Evolutionary conservation across 2,113 vertebrate genomes (phyloP).

Genomic region (Athene cunicularia): DNA sequence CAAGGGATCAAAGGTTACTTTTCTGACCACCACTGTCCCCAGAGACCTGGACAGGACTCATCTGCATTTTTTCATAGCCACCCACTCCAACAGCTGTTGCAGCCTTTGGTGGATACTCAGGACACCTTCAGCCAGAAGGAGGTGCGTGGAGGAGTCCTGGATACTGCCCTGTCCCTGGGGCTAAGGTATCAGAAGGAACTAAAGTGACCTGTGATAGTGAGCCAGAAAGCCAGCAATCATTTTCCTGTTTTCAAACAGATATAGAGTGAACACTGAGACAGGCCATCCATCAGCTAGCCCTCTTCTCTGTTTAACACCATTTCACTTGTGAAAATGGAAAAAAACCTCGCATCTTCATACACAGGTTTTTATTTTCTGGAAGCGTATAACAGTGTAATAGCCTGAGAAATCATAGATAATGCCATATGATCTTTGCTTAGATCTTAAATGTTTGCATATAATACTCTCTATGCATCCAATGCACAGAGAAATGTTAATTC

Average conservation of each 20-base stretch:
- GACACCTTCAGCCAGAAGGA: not conserved
- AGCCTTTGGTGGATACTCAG: not conserved
- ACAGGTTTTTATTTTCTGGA: not conserved
- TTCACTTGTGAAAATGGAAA: not conserved
- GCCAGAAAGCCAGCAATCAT: not conserved
- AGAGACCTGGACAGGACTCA: not conserved
- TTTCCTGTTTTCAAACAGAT: not conserved
- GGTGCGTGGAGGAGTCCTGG: not conserved
- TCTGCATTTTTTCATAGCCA: not conserved
- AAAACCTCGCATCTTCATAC: not conserved
- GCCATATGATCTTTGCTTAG: not conserved
- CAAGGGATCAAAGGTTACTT: not conserved
- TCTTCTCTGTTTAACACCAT: not conserved
- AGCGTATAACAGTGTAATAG: not conserved
- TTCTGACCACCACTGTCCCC: not conserved
- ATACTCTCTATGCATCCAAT: conserved; percentile 1
- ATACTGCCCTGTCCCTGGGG: not conserved
- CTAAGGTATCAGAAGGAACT: not conserved
- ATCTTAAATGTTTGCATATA: not conserved
- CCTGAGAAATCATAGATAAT: not conserved
- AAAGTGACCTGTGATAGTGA: not conserved
- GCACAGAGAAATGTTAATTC: conserved; percentile 16
- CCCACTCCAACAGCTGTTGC: fast-evolving
- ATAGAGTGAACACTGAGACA: fast-evolving
- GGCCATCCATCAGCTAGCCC: not conserved